Evolutionary conservation across 2,888 invertebrate genomes (phyloP).

Genomic region (Eucera pruinosa): DNA sequence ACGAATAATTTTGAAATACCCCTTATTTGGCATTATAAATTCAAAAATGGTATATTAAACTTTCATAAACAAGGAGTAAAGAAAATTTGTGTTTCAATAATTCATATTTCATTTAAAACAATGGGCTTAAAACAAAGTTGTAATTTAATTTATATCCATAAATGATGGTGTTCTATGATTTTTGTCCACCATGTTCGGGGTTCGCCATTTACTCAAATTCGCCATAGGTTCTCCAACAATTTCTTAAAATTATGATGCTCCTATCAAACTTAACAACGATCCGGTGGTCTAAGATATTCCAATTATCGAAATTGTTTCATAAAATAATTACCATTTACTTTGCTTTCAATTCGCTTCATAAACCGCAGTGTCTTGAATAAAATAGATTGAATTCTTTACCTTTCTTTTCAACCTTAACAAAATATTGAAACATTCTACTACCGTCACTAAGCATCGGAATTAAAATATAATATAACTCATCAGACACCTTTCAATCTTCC

Average conservation of each 20-base stretch:
- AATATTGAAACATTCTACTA: background rate
- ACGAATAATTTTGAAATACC: background rate
- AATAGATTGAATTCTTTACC: background rate
- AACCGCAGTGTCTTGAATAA: background rate
- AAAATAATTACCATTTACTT: background rate
- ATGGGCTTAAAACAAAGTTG: too few relatives aligned
- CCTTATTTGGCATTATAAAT: background rate
- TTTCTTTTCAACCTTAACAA: background rate
- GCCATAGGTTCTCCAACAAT: background rate
- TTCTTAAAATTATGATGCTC: background rate
- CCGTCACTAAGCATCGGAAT: background rate
- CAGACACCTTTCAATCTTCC: background rate
- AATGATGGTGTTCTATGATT: background rate
- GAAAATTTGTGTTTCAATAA: background rate
- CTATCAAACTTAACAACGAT: too few relatives aligned
- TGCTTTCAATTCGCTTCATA: background rate
- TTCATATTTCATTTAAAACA: background rate
- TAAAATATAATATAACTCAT: background rate
- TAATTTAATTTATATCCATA: background rate
- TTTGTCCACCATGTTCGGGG: background rate
- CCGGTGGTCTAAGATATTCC: background rate
- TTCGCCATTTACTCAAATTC: too few relatives aligned
- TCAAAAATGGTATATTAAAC: background rate
- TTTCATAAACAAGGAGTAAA: background rate
- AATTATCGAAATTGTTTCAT: too few relatives aligned